Conservation (phyloP, 2,797 vertebrate genomes). For the Leptoclinus maculatus region DNA sequence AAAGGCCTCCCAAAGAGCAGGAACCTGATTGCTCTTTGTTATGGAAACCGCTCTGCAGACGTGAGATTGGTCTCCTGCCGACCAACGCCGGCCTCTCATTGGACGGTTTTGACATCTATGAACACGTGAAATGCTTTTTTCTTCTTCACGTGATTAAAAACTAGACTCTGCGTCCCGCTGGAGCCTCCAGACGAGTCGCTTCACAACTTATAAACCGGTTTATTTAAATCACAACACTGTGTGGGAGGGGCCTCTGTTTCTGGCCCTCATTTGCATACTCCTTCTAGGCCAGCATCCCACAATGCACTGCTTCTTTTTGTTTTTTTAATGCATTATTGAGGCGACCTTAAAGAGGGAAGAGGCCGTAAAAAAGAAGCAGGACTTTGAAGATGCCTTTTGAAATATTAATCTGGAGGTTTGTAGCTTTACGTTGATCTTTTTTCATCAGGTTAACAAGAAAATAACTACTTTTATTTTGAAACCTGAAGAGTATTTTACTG, state of each 20-base stretch:
- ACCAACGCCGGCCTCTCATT: slow-evolving; percentile 10
- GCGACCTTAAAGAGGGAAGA: slow-evolving; percentile 46
- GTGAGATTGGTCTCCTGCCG: slow-evolving; percentile 13
- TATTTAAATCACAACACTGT: background rate
- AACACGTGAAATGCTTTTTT: slow-evolving; percentile 29
- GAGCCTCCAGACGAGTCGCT: background rate
- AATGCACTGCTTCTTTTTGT: slow-evolving; percentile 39
- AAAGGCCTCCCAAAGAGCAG: slow-evolving; percentile 27
- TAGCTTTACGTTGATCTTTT: too few species aligned
- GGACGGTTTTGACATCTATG: slow-evolving; percentile 16
- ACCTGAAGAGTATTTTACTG: too few species aligned
- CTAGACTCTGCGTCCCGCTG: background rate
- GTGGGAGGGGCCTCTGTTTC: slow-evolving; percentile 45
- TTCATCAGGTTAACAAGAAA: too few species aligned
- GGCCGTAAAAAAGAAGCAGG: slow-evolving; percentile 58
- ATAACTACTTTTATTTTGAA: too few species aligned
- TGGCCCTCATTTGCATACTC: slow-evolving; percentile 52
- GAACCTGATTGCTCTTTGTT: slow-evolving; percentile 64
- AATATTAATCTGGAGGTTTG: too few species aligned
- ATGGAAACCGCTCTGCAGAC: slow-evolving; percentile 42
- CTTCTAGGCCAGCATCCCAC: slow-evolving; percentile 53
- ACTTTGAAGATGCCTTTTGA: slow-evolving; percentile 76
- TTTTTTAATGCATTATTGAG: slow-evolving; percentile 70
- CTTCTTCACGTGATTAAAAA: background rate
- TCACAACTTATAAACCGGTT: background rate